Percentiles rank a stretch among this genome's conserved stretches.
These are phyloP conservation scores for Pipistrellus pipistrellus DNA, from an alignment of 2,797 vertebrate genomes.

Conservation along the genomic window DNA sequence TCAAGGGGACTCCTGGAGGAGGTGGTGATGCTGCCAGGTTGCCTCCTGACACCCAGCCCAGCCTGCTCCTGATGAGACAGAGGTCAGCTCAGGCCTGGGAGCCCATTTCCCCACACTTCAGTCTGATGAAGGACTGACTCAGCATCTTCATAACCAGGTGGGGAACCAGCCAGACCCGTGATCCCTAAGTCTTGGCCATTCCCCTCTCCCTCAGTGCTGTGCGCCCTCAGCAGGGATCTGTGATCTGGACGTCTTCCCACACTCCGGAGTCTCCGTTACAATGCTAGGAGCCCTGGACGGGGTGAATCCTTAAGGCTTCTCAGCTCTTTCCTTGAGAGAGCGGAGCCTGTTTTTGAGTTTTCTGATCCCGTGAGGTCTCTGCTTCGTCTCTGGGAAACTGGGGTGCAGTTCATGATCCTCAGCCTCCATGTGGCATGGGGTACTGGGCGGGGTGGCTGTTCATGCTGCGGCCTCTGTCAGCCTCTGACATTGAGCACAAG, in stretches of 20 bases:
- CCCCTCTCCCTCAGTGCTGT: background rate
- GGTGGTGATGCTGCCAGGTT: background rate
- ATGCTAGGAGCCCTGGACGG: background rate
- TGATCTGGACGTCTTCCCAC: background rate
- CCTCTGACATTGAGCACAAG: background rate
- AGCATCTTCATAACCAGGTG: background rate
- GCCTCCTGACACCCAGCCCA: background rate
- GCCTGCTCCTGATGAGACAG: background rate
- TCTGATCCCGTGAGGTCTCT: background rate
- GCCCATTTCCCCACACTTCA: background rate
- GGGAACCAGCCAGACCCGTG: background rate
- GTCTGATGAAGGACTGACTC: background rate
- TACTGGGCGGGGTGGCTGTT: background rate
- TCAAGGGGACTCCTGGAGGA: background rate
- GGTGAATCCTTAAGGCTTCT: background rate
- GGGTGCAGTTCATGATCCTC: background rate
- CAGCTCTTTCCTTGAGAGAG: background rate
- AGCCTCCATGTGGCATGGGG: background rate
- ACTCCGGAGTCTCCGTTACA: background rate
- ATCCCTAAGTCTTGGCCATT: background rate
- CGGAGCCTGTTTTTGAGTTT: background rate
- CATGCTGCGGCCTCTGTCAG: fast-evolving
- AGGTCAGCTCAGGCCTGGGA: background rate
- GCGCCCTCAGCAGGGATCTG: background rate
- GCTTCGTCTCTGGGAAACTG: background rate